These are phyloP conservation scores for Malurus splendens DNA, from an alignment of 2,797 vertebrate genomes.

Conservation along the genomic window DNA sequence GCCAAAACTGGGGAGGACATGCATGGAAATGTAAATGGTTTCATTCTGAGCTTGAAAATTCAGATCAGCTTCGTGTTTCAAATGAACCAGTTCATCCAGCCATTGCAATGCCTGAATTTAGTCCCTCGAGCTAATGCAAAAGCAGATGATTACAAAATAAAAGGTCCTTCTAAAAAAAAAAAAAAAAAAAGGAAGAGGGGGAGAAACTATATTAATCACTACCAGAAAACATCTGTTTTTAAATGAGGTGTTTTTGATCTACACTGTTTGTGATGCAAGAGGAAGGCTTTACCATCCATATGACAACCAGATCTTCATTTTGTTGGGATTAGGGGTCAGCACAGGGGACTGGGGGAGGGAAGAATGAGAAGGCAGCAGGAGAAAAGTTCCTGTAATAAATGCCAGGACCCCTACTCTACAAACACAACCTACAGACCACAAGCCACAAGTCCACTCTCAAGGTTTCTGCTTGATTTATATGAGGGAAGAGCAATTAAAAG, in stretches of 20 bases:
- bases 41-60: slow-evolving; percentile 15
- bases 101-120: neutral
- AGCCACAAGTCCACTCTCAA: neutral
- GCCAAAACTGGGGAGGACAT: neutral
- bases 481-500: neutral
- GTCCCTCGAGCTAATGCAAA: neutral
- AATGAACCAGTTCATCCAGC: neutral
- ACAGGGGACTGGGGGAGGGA: slow-evolving; percentile 22
- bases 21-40: neutral
- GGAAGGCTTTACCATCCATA: slow-evolving; percentile 52
- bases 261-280: slow-evolving; percentile 43
- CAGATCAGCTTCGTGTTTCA: neutral
- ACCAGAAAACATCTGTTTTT: slow-evolving; percentile 59
- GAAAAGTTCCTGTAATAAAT: slow-evolving; percentile 31
- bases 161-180: neutral
- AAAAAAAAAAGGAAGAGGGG: neutral
- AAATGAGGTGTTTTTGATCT: slow-evolving; percentile 57
- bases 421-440: neutral
- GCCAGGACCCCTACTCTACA: neutral
- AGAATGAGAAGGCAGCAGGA: neutral
- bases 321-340: slow-evolving; percentile 52
- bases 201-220: slow-evolving; percentile 33
- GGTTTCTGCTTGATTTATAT: neutral
- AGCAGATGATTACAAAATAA: slow-evolving; percentile 31
- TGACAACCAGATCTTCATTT: slow-evolving; percentile 64